Percentiles rank a stretch among this genome's conserved stretches.
Conservation (phyloP, 2,888 invertebrate species). For the Spatulosminthurus flaviceps region DNA sequence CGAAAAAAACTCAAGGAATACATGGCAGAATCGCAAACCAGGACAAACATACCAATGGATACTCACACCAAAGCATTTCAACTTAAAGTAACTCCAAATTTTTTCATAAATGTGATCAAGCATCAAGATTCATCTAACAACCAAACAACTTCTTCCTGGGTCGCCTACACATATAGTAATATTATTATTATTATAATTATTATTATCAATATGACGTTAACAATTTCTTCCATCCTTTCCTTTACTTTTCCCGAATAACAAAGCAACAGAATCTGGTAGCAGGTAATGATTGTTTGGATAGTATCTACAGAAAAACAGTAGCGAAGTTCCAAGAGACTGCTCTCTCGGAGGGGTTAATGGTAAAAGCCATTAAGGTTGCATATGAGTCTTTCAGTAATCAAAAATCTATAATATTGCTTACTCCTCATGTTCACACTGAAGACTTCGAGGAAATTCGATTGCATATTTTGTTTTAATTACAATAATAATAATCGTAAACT, state of each 20-base stretch:
- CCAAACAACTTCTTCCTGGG: background rate
- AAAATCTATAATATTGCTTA: conserved; percentile 16
- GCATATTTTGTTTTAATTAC: conserved; percentile 12
- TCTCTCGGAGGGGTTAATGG: conserved; percentile 9
- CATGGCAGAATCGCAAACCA: conserved; percentile 35
- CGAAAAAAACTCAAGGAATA: conserved; percentile 16
- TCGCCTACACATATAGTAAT: background rate
- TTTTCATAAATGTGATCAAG: no score
- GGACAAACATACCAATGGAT: background rate
- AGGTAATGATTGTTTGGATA: background rate
- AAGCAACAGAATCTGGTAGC: background rate
- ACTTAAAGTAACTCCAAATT: no score
- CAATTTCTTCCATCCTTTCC: no score
- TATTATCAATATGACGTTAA: background rate
- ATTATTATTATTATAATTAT: background rate
- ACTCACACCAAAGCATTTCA: no score
- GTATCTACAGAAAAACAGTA: background rate
- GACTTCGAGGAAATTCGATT: conserved; percentile 15
- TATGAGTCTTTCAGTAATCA: conserved; percentile 8
- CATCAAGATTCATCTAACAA: no score
- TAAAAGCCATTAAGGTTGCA: conserved; percentile 8
- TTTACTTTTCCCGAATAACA: background rate
- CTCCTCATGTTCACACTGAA: background rate
- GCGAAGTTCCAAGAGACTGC: conserved; percentile 2
- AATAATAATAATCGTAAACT: conserved; percentile 4